Evolutionary conservation across 2,888 invertebrate genomes (phyloP), one percentile per base, ranked within the genome.

Genomic region (Yponomeuta sedellus): DNA sequence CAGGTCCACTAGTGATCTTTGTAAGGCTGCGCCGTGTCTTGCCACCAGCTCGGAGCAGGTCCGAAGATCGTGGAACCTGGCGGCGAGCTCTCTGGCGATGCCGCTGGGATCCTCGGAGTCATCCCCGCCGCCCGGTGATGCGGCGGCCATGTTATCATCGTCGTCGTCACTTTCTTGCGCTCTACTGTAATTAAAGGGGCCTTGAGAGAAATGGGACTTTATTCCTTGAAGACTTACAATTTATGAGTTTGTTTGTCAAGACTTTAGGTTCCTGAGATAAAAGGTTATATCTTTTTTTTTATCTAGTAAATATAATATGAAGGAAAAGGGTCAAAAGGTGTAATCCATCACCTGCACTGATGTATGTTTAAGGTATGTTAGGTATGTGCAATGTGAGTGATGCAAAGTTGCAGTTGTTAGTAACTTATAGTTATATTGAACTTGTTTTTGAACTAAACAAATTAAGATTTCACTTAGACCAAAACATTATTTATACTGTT

Each of bases 31-130:
- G 16, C 97, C 98, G 80, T 97, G 97, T 76, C 98, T 96, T 22
- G 94, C 94, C 71, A 99, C 96, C 44, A 98, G 92, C 79, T 98
- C 98, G 70, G 96, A 96, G 81, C 98, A 98, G 0, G 97, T 97
- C 77, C 96, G 95, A 74, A 99, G 92, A 81, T 98, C 97, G 79
- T 98, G 97, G 77, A 99, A 92, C 74, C 97, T 74, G 6, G 94
- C 93, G 62, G 94, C 94, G 58, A 99, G 91, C 75, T 95, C 95
- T 44, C 95, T 92, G 19, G 95, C 93, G 69, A 94, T 94, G 12
- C 93, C 90, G 66, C 93, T 91, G 10, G 92, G 91, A 65, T 93
- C 92, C 68, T 93, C 93, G 0, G 91, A 82, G 71, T 93, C 92
- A 0, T 92, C 92, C 2, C 84, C 83, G 64, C 91, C 87, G 34